Evolutionary conservation across 2,888 invertebrate species (phyloP).

Genomic region (Oegoconia quadripuncta): DNA sequence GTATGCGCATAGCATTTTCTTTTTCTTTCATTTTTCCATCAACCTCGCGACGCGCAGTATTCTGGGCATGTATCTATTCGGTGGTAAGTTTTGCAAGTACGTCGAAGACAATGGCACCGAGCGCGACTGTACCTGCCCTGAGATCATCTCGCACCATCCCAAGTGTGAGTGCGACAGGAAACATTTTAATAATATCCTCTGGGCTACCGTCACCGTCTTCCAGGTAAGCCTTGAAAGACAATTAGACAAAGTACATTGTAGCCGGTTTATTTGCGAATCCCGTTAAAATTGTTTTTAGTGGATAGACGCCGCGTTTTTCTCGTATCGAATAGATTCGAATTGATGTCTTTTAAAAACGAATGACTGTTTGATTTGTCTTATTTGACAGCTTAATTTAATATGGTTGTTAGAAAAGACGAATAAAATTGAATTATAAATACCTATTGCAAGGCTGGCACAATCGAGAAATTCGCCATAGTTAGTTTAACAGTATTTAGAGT

Average conservation of each 20-base stretch:
- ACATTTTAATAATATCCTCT: slow-evolving; percentile 99
- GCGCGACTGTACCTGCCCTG: slow-evolving; percentile 95
- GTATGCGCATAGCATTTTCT: slow-evolving; percentile 76
- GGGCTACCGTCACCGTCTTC: slow-evolving; percentile 98
- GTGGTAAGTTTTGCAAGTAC: slow-evolving; percentile 99
- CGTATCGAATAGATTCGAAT: slow-evolving; percentile 47
- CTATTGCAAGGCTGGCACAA: slow-evolving; percentile 26
- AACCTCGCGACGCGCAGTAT: slow-evolving; percentile 86
- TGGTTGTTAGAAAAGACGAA: slow-evolving; percentile 40
- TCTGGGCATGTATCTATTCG: slow-evolving; percentile 99
- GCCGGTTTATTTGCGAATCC: slow-evolving; percentile 74
- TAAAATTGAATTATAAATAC: slow-evolving; percentile 16
- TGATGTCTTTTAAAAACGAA: no score
- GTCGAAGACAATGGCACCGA: slow-evolving; percentile 89
- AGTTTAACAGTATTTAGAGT: slow-evolving; percentile 26
- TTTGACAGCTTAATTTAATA: slow-evolving; percentile 35
- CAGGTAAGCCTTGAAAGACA: slow-evolving; percentile 86
- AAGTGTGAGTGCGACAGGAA: slow-evolving; percentile 97
- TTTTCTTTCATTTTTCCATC: slow-evolving; percentile 77
- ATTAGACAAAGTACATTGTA: slow-evolving; percentile 59
- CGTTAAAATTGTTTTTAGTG: slow-evolving; percentile 55
- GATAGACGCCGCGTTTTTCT: slow-evolving; percentile 62
- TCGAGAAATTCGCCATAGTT: slow-evolving; percentile 61
- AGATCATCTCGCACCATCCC: slow-evolving; percentile 92
- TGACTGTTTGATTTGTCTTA: slow-evolving; percentile 33